phyloP scores from a whole-genome alignment of 2,888 invertebrate genomes.

The Kuschelorhynchus macadamiae region DNA sequence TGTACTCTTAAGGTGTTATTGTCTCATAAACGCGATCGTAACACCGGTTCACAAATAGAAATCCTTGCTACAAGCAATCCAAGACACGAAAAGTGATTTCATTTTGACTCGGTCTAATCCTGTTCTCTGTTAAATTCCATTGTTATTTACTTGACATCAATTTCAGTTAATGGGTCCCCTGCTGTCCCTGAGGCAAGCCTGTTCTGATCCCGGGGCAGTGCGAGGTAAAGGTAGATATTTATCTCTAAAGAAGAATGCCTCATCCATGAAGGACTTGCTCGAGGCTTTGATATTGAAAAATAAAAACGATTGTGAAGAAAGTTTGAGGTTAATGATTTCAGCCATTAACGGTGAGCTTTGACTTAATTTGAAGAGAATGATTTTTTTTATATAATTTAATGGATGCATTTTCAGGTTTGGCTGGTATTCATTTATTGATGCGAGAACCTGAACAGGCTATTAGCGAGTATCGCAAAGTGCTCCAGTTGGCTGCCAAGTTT shows the following conservation, averaged over 20 bases:
- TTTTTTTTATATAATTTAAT: constrained; percentile 9
- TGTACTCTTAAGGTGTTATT: too few relatives aligned
- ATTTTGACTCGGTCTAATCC: too few relatives aligned
- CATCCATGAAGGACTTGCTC: constrained; percentile 77
- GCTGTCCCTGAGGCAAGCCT: constrained; percentile 78
- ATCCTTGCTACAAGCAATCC: too few relatives aligned
- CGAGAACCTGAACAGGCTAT: constrained; percentile 72
- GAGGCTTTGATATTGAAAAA: constrained; percentile 76
- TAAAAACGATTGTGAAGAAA: constrained; percentile 74
- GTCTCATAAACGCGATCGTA: too few relatives aligned
- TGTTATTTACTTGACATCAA: too few relatives aligned
- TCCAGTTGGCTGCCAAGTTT: constrained; percentile 69
- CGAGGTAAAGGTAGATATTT: constrained; percentile 72
- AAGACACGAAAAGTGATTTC: too few relatives aligned
- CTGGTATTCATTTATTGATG: constrained; percentile 75
- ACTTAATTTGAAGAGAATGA: not conserved
- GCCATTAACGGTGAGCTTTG: constrained; percentile 74
- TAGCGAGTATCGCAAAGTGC: constrained; percentile 74
- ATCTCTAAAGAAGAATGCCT: constrained; percentile 70
- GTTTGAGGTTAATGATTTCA: constrained; percentile 74
- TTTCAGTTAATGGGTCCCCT: constrained; percentile 75
- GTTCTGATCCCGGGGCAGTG: constrained; percentile 78
- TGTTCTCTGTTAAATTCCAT: too few relatives aligned
- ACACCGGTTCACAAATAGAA: too few relatives aligned
- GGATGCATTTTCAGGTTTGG: constrained; percentile 69